These are phyloP conservation scores for Mylabris sibirica DNA, from an alignment of 2,888 invertebrate species.

Conservation along the genomic window DNA sequence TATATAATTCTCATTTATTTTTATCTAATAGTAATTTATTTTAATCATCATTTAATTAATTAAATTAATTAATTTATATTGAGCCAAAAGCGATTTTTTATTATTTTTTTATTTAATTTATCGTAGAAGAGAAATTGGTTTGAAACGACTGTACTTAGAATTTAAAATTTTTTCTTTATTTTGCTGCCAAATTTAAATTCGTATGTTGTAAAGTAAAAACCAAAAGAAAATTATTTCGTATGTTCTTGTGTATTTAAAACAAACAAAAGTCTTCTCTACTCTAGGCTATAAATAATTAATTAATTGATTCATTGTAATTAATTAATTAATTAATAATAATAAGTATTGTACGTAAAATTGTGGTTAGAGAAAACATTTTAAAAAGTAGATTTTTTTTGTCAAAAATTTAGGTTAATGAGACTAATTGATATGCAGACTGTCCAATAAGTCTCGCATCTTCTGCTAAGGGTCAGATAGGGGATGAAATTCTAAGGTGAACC, in stretches of 20 bases:
- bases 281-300: constrained; percentile 21
- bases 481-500: too few species aligned
- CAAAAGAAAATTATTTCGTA: not conserved
- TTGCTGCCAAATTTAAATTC: constrained; percentile 45
- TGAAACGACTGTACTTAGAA: constrained; percentile 34
- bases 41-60: not conserved
- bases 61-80: constrained; percentile 18
- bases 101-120: not conserved
- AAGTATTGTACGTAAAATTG: constrained; percentile 11
- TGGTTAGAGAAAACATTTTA: not conserved
- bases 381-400: not conserved
- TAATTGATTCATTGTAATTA: not conserved
- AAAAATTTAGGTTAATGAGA: not conserved
- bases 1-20: constrained; percentile 17
- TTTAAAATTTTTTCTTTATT: constrained; percentile 31
- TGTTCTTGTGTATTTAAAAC: constrained; percentile 14
- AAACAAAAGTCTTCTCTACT: constrained; percentile 27
- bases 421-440: too few species aligned
- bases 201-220: not conserved
- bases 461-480: too few species aligned
- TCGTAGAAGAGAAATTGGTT: not conserved
- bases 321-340: not conserved
- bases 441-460: too few species aligned
- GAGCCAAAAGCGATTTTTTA: constrained; percentile 30
- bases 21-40: too few species aligned